Base-by-base conservation (phyloP, 2,113 vertebrate species). In the Mus spicilegus region DNA sequence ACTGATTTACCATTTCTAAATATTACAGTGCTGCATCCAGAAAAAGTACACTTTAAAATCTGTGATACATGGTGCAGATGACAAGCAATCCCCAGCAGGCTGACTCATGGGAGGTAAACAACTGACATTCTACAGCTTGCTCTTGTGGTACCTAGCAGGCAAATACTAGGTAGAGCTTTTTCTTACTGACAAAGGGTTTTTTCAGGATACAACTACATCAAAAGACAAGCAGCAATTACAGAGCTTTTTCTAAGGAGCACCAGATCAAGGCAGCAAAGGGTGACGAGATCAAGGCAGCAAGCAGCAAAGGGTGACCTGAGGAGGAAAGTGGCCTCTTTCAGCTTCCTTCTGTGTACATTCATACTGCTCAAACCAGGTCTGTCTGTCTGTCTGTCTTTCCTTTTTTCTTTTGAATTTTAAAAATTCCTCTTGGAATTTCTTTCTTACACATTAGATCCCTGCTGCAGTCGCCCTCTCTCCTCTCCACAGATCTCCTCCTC, bases 331-430 rank as follows among this genome's bases (percentile, higher is more conserved):
- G 22, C 20, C 26, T 67, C 70, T 78, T 5, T 46, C 51, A 86
- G 13, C 70, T 94, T 78, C 63, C 86, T 87, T 42, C 61, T 67
- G 39, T 36, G 6, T 13, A 84, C n/a, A 67, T 69, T 86, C 24
- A 85, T 42, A 76, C 1, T 75, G 36, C 30, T 89, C 61, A 89
- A 90, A 94, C 20, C 77, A 82, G 33, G 91, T 78, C 93, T 39
- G 20, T 73, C n/a, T 39, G 7, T 73, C n/a, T n/a, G 7, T n/a
- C 36, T n/a, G 7, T 20, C n/a, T 20, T 20, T 39, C 70, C n/a
- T 73, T 20, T 7, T n/a, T n/a, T n/a, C 7, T 20, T 11, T 26
- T 56, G 12, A 14, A 14, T 56, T 56, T 56, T 56, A 58, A 69
- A 69, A 36, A 69, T 69, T 69, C 13, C n/a, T 75, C n/a, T 22